Base-by-base conservation (phyloP, 1,140 invertebrate species). In the Ceratina japonica region DNA sequence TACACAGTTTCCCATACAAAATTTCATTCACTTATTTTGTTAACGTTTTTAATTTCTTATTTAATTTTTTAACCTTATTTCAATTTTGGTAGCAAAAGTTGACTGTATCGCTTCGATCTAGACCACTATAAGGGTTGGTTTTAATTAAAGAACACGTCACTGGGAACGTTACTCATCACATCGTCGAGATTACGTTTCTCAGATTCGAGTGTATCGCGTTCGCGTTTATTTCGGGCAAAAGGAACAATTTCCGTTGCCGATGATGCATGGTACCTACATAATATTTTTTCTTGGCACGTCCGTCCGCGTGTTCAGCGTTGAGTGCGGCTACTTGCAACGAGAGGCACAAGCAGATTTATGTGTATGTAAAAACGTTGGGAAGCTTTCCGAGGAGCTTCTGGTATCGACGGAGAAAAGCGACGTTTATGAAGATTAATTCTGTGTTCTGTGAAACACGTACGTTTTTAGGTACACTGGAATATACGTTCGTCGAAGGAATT, bases 161-260 rank as follows among this genome's bases (percentile, higher is more conserved):
- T 12, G 3, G 24, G 8, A 27, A 31, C 24, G 56, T 76, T 76
- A 76, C 56, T 61, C 74, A 52, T 27, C 27, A 4, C 27, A 49
- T 69, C 22, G 54, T 69, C 27, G 2, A n/a, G 54, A 76, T 69
- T 76, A 76, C 64, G 16, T 68, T 76, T 76, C 74, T 59, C 56
- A 56, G 65, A 69, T 62, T 76, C 27, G 31, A 44, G 65, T 37
- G 22, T 22, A 2, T n/a, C n/a, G 27, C 52, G 51, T 69, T 44
- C 27, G 44, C 18, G 44, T 54, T 22, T 76, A 76, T 76, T 76
- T 76, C 58, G 44, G n/a, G 64, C 18, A 4, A 69, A 68, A 44
- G 2, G 44, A 61, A 18, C 16, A 20, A 44, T 56, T 22, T 49
- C 4, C 72, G 27, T 27, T 61, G 58, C 8, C 62, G 51, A 58